These are phyloP conservation scores for Hydrochoerus hydrochaeris DNA, from an alignment of 2,113 vertebrate species.

Conservation along the genomic window DNA sequence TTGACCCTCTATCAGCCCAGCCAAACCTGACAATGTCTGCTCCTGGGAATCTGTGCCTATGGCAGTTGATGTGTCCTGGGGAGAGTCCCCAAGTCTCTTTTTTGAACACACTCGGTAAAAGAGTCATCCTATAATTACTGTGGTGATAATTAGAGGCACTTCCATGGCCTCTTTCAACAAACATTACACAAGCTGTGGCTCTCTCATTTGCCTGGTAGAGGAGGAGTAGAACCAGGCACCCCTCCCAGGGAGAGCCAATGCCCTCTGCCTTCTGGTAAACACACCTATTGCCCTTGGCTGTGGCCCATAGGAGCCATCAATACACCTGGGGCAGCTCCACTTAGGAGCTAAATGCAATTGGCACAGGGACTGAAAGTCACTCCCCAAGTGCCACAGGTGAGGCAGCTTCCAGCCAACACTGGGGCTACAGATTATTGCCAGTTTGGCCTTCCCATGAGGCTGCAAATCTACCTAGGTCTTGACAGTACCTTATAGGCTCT, in stretches of 20 bases:
- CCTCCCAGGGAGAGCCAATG: neutral
- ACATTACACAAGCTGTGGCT: slow-evolving; percentile 65
- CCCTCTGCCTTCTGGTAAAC: slow-evolving; percentile 38
- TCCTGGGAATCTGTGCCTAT: slow-evolving; percentile 53
- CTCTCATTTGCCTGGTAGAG: neutral
- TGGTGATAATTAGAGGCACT: slow-evolving; percentile 77
- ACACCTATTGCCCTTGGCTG: neutral
- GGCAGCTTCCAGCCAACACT: neutral
- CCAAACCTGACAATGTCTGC: neutral
- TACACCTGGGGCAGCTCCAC: neutral
- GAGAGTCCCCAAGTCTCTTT: slow-evolving; percentile 63
- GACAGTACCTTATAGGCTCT: neutral
- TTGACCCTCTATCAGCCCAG: neutral
- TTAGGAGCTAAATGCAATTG: neutral
- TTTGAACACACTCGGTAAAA: slow-evolving; percentile 61
- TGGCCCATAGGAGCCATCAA: neutral
- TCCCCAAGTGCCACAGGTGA: neutral
- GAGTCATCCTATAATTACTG: slow-evolving; percentile 73
- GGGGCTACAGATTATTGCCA: neutral
- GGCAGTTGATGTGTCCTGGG: neutral
- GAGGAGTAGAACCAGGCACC: neutral
- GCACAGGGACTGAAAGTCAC: neutral
- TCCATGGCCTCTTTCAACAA: slow-evolving; percentile 73
- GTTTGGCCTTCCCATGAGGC: neutral
- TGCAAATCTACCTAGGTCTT: neutral